Evolutionary conservation across 2,797 vertebrate genomes (phyloP), one percentile per base, ranked within the genome.

Genomic region (Psittacula echo): DNA sequence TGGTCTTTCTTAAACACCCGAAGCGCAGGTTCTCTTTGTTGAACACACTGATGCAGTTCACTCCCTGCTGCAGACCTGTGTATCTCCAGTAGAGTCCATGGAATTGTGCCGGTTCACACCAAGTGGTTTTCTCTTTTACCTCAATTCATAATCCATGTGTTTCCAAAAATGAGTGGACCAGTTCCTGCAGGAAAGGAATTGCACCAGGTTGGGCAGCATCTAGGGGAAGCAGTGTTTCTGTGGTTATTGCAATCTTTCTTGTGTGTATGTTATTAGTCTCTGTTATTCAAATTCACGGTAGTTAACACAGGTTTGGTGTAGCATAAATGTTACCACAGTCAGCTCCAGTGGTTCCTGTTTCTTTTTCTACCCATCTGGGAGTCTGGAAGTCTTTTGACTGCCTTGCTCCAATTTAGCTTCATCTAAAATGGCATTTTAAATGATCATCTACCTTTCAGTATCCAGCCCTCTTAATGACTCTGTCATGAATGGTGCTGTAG

Each of bases 61-160:
- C n/a, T 8, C 1, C 50, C 29, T 48, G 64, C 64, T 93, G 80
- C 66, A 56, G 75, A 30, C 18, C 34, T 12, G 18, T 10, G 18
- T 5, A 2, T 20, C 58, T 60, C 39, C 67, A 65, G 0, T 2
- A 14, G 41, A 39, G 13, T 16, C 53, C 15, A 1, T 37, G 67
- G 47, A 53, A 47, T 70, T 21, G 2, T 4, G 6, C 5, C 12
- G 5, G 0, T 2, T 32, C 13, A 23, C 42, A 18, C 61, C 72
- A 27, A 60, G 13, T 7, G 20, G 27, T 64, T 23, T 14, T 23
- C 11, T 60, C 64, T 37, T 62, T 30, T 3, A 5, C 18, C 39
- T 77, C 65, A 5, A 0, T 34, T 81, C 47, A 2, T 51, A 80
- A 14, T 10, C 60, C 4, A 0, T 1, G 5, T 20, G 53, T 70